Percentiles rank a stretch among this genome's conserved stretches.
Evolutionary conservation across 2,113 vertebrate genomes (phyloP).

Genomic region (Conger conger): DNA sequence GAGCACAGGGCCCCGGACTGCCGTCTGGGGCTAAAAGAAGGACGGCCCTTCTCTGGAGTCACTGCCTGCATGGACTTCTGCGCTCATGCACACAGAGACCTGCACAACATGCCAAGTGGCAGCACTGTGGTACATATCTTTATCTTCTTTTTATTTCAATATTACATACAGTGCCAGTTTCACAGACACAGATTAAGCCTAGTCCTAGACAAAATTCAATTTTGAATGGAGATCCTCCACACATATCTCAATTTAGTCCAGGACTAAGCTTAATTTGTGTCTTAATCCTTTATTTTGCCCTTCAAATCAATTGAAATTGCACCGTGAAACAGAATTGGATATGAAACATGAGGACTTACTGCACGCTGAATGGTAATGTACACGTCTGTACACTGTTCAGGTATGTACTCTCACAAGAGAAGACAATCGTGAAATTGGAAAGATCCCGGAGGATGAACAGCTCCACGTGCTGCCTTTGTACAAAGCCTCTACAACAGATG

Average conservation of each 20-base stretch:
- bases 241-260: no score
- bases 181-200: no score
- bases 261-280: no score
- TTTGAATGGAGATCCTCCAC: no score
- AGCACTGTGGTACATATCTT: conserved; percentile 86
- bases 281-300: not conserved
- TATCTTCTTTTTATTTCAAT: not conserved
- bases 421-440: conserved; percentile 89
- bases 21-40: conserved; percentile 87
- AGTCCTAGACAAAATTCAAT: no score
- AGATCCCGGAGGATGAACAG: conserved; percentile 91
- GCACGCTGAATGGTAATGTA: not conserved
- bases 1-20: conserved; percentile 90
- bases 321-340: not conserved
- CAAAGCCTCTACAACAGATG: conserved; percentile 86
- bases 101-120: conserved; percentile 95
- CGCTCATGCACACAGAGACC: conserved; percentile 93
- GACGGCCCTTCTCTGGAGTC: conserved; percentile 95
- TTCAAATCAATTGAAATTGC: not conserved
- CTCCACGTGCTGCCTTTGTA: conserved; percentile 94
- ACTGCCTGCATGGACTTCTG: conserved; percentile 97
- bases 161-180: not conserved
- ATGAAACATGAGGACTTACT: not conserved
- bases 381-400: conserved; percentile 55
- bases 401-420: conserved; percentile 94